Conservation (phyloP, 2,797 vertebrate species). For the Sebastiscus tertius region DNA sequence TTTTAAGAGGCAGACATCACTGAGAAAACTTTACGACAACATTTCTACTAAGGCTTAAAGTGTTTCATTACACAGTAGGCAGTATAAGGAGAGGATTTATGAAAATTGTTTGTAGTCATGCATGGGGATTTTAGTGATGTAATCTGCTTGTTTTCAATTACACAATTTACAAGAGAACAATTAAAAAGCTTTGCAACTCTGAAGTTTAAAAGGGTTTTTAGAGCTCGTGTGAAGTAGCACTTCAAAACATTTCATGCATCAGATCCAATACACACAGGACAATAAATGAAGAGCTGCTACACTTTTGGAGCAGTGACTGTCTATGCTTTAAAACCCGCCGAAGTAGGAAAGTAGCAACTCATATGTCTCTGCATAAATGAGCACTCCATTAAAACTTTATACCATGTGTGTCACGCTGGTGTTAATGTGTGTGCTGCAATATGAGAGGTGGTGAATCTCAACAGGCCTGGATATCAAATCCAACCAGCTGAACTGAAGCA, state of each 20-base stretch:
- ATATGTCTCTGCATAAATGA: slow-evolving; percentile 17
- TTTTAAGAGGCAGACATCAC: slow-evolving; percentile 19
- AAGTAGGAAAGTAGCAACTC: slow-evolving; percentile 27
- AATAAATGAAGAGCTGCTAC: slow-evolving; percentile 20
- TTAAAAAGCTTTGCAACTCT: slow-evolving; percentile 3
- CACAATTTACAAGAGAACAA: slow-evolving; percentile 2
- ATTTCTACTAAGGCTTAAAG: not conserved
- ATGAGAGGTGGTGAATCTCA: slow-evolving; percentile 2
- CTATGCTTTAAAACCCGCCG: slow-evolving; percentile 8
- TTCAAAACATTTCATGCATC: slow-evolving; percentile 22
- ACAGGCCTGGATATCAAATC: not conserved
- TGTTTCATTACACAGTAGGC: not conserved
- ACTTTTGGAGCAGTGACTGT: not conserved
- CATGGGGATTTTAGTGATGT: slow-evolving; percentile 5
- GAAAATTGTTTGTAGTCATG: not conserved
- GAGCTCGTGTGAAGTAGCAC: slow-evolving; percentile 19
- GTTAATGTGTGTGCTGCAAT: not conserved
- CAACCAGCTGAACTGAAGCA: slow-evolving; percentile 4
- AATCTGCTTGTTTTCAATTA: slow-evolving; percentile 20
- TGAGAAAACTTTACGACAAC: not conserved
- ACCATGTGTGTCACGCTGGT: slow-evolving; percentile 18
- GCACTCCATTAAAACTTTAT: slow-evolving; percentile 42
- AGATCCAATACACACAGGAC: slow-evolving; percentile 24
- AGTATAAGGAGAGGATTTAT: slow-evolving; percentile 12
- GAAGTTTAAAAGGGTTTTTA: slow-evolving; percentile 6